These are phyloP conservation scores for Notospermus geniculatus DNA, from an alignment of 1,140 invertebrate species.

Conservation along the genomic window DNA sequence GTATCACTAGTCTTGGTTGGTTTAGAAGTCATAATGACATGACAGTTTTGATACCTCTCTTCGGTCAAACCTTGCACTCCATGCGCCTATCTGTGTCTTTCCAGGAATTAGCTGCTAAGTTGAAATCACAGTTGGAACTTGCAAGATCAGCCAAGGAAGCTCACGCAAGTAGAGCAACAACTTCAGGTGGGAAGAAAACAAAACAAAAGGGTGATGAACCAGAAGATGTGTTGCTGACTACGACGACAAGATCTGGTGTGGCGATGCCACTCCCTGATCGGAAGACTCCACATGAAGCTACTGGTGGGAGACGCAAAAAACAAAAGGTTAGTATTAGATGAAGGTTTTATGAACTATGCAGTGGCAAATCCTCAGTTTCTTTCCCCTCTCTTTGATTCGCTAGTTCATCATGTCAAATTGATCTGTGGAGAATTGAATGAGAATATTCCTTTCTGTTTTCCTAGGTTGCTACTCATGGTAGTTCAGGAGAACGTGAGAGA, in stretches of 20 bases:
- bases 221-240: constrained; percentile 63
- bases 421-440: too few relatives aligned
- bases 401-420: too few relatives aligned
- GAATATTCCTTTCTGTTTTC: background rate
- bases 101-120: constrained; percentile 64
- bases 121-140: constrained; percentile 73
- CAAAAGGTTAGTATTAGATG: constrained; percentile 29
- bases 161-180: constrained; percentile 9
- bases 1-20: too few relatives aligned
- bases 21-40: too few relatives aligned
- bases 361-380: too few relatives aligned
- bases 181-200: background rate
- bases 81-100: too few relatives aligned
- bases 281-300: constrained; percentile 9
- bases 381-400: too few relatives aligned
- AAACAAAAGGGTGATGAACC: constrained; percentile 17
- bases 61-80: too few relatives aligned
- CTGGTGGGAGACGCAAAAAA: constrained; percentile 57
- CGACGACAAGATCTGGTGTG: constrained; percentile 66
- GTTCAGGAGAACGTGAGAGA: constrained; percentile 68
- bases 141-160: constrained; percentile 64
- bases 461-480: constrained; percentile 67
- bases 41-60: too few relatives aligned
- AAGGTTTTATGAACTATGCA: too few relatives aligned
- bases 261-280: constrained; percentile 40